Conservation (phyloP, 2,888 invertebrate species). For the Pycnomerus fuliginosus region DNA sequence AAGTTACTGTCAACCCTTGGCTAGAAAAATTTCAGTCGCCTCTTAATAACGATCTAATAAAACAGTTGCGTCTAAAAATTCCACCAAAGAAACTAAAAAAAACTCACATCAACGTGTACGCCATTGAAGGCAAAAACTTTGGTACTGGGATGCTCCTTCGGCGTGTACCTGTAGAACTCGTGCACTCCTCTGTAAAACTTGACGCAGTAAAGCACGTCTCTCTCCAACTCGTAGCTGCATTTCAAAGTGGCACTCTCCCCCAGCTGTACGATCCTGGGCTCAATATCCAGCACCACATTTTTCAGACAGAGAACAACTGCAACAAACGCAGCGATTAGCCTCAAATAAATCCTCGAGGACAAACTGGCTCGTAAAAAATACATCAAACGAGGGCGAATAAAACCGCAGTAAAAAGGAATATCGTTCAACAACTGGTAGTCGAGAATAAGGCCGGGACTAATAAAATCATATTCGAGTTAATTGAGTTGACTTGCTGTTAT, state of each 20-base stretch:
- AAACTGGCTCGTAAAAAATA: constrained; percentile 1
- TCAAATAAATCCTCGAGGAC: background rate
- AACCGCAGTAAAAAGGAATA: background rate
- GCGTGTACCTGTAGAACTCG: constrained; percentile 82
- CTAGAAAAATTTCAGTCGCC: too few relatives aligned
- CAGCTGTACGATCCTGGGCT: constrained; percentile 68
- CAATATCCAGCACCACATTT: constrained; percentile 69
- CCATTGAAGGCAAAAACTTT: constrained; percentile 74
- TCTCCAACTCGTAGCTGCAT: constrained; percentile 76
- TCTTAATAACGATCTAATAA: too few relatives aligned
- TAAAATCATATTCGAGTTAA: too few relatives aligned
- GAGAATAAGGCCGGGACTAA: too few relatives aligned
- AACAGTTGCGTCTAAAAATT: too few relatives aligned
- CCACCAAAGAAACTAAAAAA: too few relatives aligned
- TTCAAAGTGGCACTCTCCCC: constrained; percentile 69
- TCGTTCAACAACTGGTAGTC: too few relatives aligned
- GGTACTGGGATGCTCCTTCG: constrained; percentile 69
- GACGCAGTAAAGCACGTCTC: constrained; percentile 75
- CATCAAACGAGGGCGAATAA: background rate
- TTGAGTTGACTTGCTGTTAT: too few relatives aligned
- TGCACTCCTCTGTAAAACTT: constrained; percentile 83
- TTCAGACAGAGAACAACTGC: constrained; percentile 66
- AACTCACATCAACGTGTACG: constrained; percentile 81
- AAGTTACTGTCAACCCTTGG: too few relatives aligned
- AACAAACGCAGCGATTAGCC: constrained; percentile 29